These are phyloP conservation scores for Timandra comae DNA, from an alignment of 2,888 invertebrate species.

Conservation along the genomic window DNA sequence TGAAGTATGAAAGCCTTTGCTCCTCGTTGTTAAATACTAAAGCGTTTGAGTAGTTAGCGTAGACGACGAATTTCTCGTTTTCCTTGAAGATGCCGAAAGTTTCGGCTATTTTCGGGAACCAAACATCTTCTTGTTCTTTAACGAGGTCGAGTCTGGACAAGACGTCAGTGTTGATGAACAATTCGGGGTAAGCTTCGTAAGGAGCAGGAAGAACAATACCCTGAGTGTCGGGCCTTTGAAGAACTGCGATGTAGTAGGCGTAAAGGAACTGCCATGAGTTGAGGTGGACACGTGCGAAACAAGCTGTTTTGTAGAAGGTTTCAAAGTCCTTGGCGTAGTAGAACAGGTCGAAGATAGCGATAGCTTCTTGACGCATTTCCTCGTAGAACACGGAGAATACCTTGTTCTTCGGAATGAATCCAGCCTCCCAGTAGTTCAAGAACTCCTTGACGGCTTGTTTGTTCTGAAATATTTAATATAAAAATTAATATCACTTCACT, in stretches of 20 bases:
- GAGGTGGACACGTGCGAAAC: conserved; percentile 73
- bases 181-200: conserved; percentile 81
- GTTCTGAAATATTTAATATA: conserved; percentile 37
- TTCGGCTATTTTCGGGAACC: conserved; percentile 40
- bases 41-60: conserved; percentile 77
- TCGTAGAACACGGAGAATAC: conserved; percentile 72
- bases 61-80: conserved; percentile 61
- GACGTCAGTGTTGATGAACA: conserved; percentile 78
- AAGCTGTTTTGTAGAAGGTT: conserved; percentile 76
- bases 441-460: conserved; percentile 62
- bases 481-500: not conserved
- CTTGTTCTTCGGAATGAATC: conserved; percentile 64
- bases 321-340: conserved; percentile 78
- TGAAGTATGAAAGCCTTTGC: conserved; percentile 80
- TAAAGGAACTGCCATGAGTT: conserved; percentile 81
- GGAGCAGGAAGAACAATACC: conserved; percentile 79
- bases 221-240: conserved; percentile 76
- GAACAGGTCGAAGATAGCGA: conserved; percentile 74
- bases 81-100: conserved; percentile 57
- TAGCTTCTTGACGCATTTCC: conserved; percentile 62
- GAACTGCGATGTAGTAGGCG: conserved; percentile 75
- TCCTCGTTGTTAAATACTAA: conserved; percentile 73
- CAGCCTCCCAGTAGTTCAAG: conserved; percentile 49
- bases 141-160: conserved; percentile 58
- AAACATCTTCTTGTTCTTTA: conserved; percentile 53